Percentiles rank a stretch among this genome's conserved stretches.
phyloP scores from a whole-genome alignment of 2,888 invertebrate genomes.

The Eristalinus sepulchralis region DNA sequence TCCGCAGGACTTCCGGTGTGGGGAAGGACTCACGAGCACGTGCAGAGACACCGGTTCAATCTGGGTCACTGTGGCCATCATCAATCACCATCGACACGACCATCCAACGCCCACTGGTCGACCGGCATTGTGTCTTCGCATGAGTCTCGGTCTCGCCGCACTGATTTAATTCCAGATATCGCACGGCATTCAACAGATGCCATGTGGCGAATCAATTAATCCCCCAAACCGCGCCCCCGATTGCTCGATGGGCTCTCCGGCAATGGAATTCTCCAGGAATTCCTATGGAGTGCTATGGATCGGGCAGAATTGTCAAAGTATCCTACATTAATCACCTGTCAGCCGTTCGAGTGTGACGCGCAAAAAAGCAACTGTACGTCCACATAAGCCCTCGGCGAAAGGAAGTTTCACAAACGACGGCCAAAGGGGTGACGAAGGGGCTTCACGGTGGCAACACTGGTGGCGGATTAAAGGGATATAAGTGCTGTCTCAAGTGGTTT shows the following conservation, averaged over 20 bases:
- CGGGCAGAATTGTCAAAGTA: conserved; percentile 8
- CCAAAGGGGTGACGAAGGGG: too few species aligned
- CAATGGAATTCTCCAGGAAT: neutral
- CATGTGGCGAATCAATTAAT: neutral
- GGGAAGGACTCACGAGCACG: neutral
- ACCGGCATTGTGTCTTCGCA: neutral
- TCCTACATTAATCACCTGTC: conserved; percentile 39
- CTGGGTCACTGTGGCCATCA: neutral
- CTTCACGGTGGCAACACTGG: neutral
- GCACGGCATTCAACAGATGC: neutral
- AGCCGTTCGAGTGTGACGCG: conserved; percentile 22
- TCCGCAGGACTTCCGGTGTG: neutral
- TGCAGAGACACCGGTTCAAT: neutral
- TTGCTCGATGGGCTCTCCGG: neutral
- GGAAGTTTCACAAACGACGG: neutral
- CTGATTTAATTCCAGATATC: neutral
- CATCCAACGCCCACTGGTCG: neutral
- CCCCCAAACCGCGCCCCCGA: neutral
- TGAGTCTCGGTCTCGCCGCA: neutral
- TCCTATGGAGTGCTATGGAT: neutral
- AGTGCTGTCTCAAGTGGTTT: conserved; percentile 61
- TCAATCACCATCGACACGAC: neutral
- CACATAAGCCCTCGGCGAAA: neutral
- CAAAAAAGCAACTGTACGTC: neutral
- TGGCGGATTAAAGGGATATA: conserved; percentile 24